Evolutionary conservation across 2,113 vertebrate species (phyloP).

Genomic region (Hypomesus transpacificus): DNA sequence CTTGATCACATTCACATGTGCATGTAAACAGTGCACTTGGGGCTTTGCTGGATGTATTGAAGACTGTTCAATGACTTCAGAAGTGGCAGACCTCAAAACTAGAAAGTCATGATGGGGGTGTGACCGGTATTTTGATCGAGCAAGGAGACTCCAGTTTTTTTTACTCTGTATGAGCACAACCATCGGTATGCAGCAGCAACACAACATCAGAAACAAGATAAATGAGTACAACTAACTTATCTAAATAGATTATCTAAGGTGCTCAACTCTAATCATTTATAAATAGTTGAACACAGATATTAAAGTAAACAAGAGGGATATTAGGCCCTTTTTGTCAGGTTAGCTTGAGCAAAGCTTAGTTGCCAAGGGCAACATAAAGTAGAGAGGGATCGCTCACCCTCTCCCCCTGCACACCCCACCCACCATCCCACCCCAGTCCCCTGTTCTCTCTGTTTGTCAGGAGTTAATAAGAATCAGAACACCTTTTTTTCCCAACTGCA

Average conservation of each 20-base stretch:
- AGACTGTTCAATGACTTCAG: slow-evolving; percentile 44
- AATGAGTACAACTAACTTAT: slow-evolving; percentile 27
- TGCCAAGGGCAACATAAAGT: slow-evolving; percentile 34
- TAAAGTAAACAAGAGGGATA: neutral
- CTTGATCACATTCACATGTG: neutral
- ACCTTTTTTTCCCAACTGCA: no score
- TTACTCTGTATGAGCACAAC: slow-evolving; percentile 26
- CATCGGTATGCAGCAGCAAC: no score
- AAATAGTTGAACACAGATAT: neutral
- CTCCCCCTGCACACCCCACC: neutral
- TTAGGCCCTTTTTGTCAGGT: neutral
- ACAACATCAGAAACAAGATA: slow-evolving; percentile 10
- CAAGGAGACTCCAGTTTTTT: slow-evolving; percentile 9
- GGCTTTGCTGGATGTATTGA: slow-evolving; percentile 12
- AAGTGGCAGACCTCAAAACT: slow-evolving; percentile 42
- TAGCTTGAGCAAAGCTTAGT: slow-evolving; percentile 16
- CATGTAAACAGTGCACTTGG: slow-evolving; percentile 10
- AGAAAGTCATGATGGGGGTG: slow-evolving; percentile 36
- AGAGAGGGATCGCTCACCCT: neutral
- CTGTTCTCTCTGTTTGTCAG: neutral
- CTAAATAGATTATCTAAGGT: slow-evolving; percentile 33
- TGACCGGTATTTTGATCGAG: slow-evolving; percentile 38
- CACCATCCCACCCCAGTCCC: neutral
- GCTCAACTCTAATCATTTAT: slow-evolving; percentile 20
- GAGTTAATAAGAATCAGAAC: neutral